These are phyloP conservation scores for Aphidoletes aphidimyza DNA, from an alignment of 2,888 invertebrate species.

Conservation along the genomic window DNA sequence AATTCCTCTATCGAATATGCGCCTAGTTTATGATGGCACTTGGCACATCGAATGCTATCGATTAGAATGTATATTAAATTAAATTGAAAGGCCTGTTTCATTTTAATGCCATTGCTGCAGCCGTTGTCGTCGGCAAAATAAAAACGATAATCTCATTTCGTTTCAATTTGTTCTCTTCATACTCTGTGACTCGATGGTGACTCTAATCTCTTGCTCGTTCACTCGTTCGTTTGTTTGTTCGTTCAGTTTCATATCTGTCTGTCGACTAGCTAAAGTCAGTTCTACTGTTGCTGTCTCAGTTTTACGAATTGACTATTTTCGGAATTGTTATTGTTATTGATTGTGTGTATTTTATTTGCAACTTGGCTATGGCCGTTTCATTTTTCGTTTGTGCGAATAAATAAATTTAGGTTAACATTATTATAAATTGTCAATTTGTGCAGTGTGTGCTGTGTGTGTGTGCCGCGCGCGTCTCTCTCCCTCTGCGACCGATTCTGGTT, in stretches of 20 bases:
- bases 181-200: neutral
- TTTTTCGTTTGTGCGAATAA: conserved; percentile 52
- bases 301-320: conserved; percentile 36
- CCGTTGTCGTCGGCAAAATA: neutral
- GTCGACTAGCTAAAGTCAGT: too few relatives aligned
- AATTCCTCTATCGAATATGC: neutral
- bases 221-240: neutral
- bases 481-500: neutral
- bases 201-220: neutral
- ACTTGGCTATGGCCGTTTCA: conserved; percentile 29
- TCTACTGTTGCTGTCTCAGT: neutral
- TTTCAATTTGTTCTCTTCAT: conserved; percentile 37
- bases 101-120: conserved; percentile 32
- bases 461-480: neutral
- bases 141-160: neutral
- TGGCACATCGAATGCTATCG: conserved; percentile 29
- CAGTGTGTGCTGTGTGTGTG: neutral
- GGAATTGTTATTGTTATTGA: conserved; percentile 54
- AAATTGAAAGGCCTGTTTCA: conserved; percentile 47
- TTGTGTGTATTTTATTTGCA: conserved; percentile 48
- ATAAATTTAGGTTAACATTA: conserved; percentile 54
- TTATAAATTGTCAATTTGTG: conserved; percentile 54
- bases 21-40: conserved; percentile 49
- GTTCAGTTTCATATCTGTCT: too few relatives aligned
- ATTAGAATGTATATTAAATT: conserved; percentile 25